A percentile compares a stretch with the other conserved stretches of the same genome.
Evolutionary conservation across 2,113 vertebrate genomes (phyloP).

Genomic region (Orientallactaga bullata): DNA sequence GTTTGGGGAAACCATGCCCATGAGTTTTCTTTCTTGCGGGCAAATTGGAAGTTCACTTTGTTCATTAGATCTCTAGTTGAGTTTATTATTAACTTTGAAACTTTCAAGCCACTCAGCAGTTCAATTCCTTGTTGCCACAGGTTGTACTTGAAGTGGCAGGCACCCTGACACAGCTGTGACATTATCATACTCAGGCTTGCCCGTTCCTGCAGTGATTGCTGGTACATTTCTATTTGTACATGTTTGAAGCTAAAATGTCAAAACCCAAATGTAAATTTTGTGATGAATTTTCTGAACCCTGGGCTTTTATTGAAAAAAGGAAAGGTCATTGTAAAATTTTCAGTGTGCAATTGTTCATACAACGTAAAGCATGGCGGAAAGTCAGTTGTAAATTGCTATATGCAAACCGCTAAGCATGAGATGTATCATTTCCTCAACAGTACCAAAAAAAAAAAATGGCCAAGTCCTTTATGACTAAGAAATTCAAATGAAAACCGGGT

Average conservation of each 20-base stretch:
- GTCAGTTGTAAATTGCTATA: neutral
- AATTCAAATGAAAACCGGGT: no score
- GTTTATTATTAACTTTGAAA: conserved; percentile 12
- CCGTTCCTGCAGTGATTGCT: neutral
- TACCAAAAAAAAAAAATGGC: neutral
- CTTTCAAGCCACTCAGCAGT: neutral
- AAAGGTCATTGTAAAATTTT: conserved; percentile 9
- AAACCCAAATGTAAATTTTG: conserved; percentile 19
- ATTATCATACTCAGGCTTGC: neutral
- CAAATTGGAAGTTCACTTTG: no score
- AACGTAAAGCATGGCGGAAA: neutral
- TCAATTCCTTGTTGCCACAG: neutral
- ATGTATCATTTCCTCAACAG: conserved; percentile 2
- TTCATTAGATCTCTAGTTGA: neutral
- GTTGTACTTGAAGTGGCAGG: neutral
- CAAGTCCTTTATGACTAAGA: conserved; percentile 35
- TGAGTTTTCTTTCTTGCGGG: neutral
- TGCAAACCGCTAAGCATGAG: neutral
- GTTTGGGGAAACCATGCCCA: neutral
- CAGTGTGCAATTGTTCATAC: neutral
- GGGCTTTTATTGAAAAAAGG: neutral
- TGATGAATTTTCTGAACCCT: neutral
- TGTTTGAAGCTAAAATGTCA: conserved; percentile 26
- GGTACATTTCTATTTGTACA: neutral
- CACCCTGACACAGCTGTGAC: neutral